phyloP scores from a whole-genome alignment of 2,888 invertebrate species.

The Scrobipalpa atriplicella region DNA sequence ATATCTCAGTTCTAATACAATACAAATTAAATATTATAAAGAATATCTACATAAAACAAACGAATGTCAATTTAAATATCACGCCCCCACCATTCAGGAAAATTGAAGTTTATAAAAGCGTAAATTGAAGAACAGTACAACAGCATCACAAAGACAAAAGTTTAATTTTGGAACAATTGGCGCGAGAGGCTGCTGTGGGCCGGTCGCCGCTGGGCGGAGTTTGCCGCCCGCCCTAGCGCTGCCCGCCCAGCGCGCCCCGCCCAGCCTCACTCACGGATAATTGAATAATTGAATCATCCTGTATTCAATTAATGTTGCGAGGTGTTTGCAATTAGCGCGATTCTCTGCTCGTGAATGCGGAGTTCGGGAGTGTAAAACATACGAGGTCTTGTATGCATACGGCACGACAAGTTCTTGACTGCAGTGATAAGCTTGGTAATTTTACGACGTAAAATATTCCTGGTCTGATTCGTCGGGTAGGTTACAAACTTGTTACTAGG shows the following conservation, averaged over 20 bases:
- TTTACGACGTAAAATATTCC: no score
- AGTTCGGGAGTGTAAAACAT: background rate
- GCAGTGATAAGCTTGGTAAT: no score
- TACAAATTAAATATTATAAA: no score
- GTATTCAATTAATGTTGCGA: constrained; percentile 68
- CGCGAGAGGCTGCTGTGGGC: constrained; percentile 35
- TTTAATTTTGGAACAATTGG: constrained; percentile 19
- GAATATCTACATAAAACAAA: no score
- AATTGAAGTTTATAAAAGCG: background rate
- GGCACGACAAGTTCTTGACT: no score
- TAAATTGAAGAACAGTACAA: background rate
- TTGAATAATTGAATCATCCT: constrained; percentile 75
- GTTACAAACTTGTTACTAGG: no score
- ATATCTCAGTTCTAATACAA: no score
- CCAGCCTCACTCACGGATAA: constrained; percentile 60
- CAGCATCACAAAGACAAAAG: constrained; percentile 22
- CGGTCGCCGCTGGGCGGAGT: constrained; percentile 62
- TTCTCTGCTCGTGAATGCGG: constrained; percentile 49
- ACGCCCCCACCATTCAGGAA: no score
- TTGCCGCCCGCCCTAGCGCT: constrained; percentile 61
- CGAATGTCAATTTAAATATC: no score
- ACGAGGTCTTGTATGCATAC: background rate
- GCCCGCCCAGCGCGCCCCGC: constrained; percentile 68
- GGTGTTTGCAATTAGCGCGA: constrained; percentile 47
- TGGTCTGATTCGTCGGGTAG: no score